phyloP scores from a whole-genome alignment of 1,140 invertebrate species.

The Platorchestia sp. region DNA sequence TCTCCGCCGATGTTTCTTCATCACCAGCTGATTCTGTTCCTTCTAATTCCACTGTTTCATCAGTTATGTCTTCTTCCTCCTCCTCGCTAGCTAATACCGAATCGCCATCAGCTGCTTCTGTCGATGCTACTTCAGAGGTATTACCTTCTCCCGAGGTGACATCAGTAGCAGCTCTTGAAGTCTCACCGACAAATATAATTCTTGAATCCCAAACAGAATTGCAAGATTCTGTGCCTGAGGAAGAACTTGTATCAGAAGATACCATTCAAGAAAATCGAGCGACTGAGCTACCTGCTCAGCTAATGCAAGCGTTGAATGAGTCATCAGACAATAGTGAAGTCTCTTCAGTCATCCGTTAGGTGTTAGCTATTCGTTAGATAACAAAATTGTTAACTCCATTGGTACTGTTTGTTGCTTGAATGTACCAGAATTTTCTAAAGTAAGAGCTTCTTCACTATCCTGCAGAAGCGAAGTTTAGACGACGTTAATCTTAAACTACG shows the following conservation, averaged over 20 bases:
- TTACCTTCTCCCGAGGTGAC: neutral
- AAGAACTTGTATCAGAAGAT: neutral
- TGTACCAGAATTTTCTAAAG: neutral
- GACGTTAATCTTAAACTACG: neutral
- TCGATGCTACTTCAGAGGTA: neutral
- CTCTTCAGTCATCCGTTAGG: slow-evolving; percentile 2
- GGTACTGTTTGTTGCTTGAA: neutral
- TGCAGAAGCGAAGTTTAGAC: neutral
- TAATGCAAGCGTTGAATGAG: neutral
- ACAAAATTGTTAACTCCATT: neutral
- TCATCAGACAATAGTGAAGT: slow-evolving; percentile 56
- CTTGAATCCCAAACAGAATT: neutral
- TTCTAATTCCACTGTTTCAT: neutral
- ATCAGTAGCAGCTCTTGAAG: neutral
- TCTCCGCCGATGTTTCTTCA: neutral
- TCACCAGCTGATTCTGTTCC: neutral
- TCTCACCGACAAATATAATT: neutral
- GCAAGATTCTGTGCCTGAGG: neutral
- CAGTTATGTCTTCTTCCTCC: neutral
- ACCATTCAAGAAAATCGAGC: neutral
- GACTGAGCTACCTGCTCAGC: neutral
- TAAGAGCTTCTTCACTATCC: neutral
- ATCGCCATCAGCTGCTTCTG: neutral
- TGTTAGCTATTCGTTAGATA: neutral
- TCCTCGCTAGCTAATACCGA: neutral